These are phyloP conservation scores for Corythaeola cristata DNA, from an alignment of 2,113 vertebrate species.

Conservation along the genomic window DNA sequence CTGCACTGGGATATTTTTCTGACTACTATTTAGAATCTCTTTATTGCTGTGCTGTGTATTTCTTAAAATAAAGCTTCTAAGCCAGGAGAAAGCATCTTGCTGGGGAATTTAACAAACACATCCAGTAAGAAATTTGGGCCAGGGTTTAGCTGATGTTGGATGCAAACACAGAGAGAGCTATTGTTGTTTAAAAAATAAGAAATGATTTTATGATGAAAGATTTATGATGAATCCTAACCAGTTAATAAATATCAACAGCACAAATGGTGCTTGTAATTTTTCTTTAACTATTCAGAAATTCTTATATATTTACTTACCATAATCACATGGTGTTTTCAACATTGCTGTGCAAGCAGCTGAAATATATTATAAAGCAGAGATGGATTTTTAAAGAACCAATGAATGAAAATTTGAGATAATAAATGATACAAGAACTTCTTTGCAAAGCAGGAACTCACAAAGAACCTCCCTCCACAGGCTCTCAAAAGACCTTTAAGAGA, in stretches of 20 bases:
- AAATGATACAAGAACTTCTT: neutral
- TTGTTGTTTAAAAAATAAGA: conserved; percentile 28
- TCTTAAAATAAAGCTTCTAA: conserved; percentile 54
- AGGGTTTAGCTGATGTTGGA: neutral
- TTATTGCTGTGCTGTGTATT: conserved; percentile 46
- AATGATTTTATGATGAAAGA: conserved; percentile 18
- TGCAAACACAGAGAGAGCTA: conserved; percentile 3
- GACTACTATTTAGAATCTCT: conserved; percentile 32
- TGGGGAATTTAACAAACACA: neutral
- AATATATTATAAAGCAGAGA: neutral
- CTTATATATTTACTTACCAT: neutral
- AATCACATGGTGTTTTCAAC: neutral
- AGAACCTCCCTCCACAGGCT: neutral
- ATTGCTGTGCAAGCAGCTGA: neutral
- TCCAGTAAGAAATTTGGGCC: conserved; percentile 1
- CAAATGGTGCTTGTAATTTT: neutral
- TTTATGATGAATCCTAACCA: conserved; percentile 6
- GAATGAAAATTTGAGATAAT: neutral
- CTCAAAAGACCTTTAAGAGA: neutral
- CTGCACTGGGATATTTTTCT: conserved; percentile 8
- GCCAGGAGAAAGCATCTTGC: conserved; percentile 21
- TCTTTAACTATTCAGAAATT: neutral
- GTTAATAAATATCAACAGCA: conserved; percentile 19
- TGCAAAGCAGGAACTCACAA: neutral
- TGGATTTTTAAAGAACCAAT: neutral